phyloP scores from a whole-genome alignment of 1,140 invertebrate species.

The Cydia splendana region DNA sequence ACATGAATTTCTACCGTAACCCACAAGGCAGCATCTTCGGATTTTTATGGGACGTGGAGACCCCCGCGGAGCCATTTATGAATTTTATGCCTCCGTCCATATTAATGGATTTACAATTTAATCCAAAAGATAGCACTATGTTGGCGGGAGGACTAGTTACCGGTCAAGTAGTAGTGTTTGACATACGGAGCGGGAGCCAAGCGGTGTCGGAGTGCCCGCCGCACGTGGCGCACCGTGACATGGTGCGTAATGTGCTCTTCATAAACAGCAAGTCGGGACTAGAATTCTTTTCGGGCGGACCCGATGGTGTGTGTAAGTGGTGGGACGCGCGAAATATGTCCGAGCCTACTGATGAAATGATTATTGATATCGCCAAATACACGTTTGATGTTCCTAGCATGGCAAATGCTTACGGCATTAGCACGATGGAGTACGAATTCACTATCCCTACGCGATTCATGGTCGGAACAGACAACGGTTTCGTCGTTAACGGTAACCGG shows the following conservation, averaged over 20 bases:
- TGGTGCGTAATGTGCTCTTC: slow-evolving; percentile 88
- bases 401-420: slow-evolving; percentile 86
- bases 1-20: slow-evolving; percentile 86
- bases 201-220: slow-evolving; percentile 82
- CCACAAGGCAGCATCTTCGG: slow-evolving; percentile 78
- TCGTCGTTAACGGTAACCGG: slow-evolving; percentile 89
- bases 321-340: slow-evolving; percentile 93
- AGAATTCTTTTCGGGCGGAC: slow-evolving; percentile 93
- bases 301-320: slow-evolving; percentile 92
- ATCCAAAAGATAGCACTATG: slow-evolving; percentile 91
- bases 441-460: slow-evolving; percentile 92
- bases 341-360: slow-evolving; percentile 88
- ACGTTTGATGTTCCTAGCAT: slow-evolving; percentile 83
- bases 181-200: slow-evolving; percentile 84
- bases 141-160: slow-evolving; percentile 77
- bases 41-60: slow-evolving; percentile 96
- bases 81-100: slow-evolving; percentile 85
- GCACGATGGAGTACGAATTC: slow-evolving; percentile 91
- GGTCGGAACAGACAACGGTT: slow-evolving; percentile 88
- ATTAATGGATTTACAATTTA: slow-evolving; percentile 92
- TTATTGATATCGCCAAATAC: slow-evolving; percentile 88
- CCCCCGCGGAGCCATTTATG: slow-evolving; percentile 90
- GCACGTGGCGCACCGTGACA: slow-evolving; percentile 88
- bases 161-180: slow-evolving; percentile 86
- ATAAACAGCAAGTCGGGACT: slow-evolving; percentile 90